These are phyloP conservation scores for Nansenia antarctica DNA, from an alignment of 2,113 vertebrate genomes.

Conservation along the genomic window DNA sequence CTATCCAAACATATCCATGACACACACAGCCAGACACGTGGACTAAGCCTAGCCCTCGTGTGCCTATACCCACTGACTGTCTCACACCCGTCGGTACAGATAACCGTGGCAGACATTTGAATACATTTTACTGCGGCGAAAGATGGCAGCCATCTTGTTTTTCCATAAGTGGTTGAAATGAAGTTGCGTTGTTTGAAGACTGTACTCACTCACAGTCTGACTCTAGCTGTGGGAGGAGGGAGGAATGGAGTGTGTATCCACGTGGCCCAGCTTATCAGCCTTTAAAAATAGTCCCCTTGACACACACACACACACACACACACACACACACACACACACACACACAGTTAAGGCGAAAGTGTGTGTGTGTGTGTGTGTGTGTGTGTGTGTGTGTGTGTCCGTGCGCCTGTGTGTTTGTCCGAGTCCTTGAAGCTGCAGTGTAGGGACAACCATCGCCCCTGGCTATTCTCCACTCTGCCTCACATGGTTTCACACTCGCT, in stretches of 20 bases:
- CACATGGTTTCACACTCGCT: no score
- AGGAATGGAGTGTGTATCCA: no score
- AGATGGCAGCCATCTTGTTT: not conserved
- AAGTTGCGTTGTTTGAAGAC: not conserved
- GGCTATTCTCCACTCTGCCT: conserved; percentile 35
- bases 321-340: no score
- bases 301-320: no score
- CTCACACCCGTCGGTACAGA: conserved; percentile 41
- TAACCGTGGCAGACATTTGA: conserved; percentile 18
- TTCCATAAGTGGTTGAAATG: not conserved
- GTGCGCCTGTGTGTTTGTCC: not conserved
- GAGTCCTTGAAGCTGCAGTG: not conserved
- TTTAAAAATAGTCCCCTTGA: no score
- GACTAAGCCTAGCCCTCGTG: not conserved
- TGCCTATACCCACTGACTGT: conserved; percentile 13
- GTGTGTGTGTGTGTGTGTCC: not conserved
- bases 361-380: not conserved
- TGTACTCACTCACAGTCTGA: not conserved
- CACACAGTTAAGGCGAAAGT: no score
- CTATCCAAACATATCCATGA: no score
- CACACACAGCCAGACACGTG: no score
- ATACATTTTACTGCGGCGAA: conserved; percentile 7
- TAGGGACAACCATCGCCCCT: not conserved
- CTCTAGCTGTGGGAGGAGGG: not conserved
- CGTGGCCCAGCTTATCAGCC: no score